Base-by-base conservation (phyloP, 2,888 invertebrate species). In the Silvanus unidentatus region DNA sequence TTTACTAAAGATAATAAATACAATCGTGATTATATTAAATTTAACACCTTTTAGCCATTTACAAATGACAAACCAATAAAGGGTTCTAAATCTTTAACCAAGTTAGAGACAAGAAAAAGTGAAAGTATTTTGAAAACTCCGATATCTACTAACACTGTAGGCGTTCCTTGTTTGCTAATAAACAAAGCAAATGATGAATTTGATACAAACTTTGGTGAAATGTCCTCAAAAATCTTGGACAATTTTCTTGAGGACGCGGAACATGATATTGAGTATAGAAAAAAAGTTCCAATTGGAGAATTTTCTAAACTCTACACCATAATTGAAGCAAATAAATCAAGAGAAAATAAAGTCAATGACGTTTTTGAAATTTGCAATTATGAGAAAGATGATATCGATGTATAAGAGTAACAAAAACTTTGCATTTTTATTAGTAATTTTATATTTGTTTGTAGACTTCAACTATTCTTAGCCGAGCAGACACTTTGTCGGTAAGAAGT, bases 131-230 rank as follows among this genome's bases (percentile, higher is more conserved):
- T n/a, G n/a, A n/a, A n/a, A n/a, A n/a, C n/a, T n/a, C n/a, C n/a
- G n/a, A n/a, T n/a, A n/a, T n/a, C n/a, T n/a, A n/a, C n/a, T n/a
- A n/a, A n/a, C n/a, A n/a, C n/a, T n/a, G n/a, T 32, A 15, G 37
- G 37, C 3, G 8, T 37, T 16, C 37, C 37, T 12, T 15, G 14
- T 37, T 13, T 37, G 4, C 8, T 37, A 15, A 37, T 37, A 10
- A 37, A 16, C n/a, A 13, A 13, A 9, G 37, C 37, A 11, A 37
- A 37, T 16, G 12, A 37, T 37, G 37, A 37, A 16, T n/a, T 15
- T 16, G 37, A n/a, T n/a, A 6, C 3, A 27, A 40, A 53, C 37
- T 51, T 48, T 43, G 35, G 42, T 16, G 42, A 42, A 22, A 42
- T 48, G 34, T 40, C 53, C 13, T 36, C 35, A 14, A 28, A 32